Conservation (phyloP, 1,140 invertebrate species). For the Brachionus rubens region DNA sequence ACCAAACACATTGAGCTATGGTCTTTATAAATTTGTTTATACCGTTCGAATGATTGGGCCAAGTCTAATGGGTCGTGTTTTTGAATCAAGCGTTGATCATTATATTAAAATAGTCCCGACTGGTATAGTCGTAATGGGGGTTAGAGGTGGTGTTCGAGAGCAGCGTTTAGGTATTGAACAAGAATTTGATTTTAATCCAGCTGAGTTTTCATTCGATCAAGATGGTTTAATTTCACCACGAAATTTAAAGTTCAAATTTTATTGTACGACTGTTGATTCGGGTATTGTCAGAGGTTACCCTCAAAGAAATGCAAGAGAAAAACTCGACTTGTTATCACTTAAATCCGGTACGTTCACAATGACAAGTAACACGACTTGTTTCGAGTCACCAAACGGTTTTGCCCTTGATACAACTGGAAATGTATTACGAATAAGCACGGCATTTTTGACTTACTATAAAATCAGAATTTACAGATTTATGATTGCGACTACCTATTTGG, state of each 20-base stretch:
- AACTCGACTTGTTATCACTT: slow-evolving; percentile 32
- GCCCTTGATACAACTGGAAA: neutral
- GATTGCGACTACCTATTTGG: slow-evolving; percentile 17
- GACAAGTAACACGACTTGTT: slow-evolving; percentile 28
- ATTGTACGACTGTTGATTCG: slow-evolving; percentile 1
- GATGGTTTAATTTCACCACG: neutral
- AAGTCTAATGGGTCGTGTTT: neutral
- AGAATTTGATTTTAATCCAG: slow-evolving; percentile 20
- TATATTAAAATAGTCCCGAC: slow-evolving; percentile 24
- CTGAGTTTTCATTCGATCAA: slow-evolving; percentile 16
- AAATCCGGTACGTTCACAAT: slow-evolving; percentile 3
- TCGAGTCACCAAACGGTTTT: neutral
- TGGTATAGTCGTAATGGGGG: slow-evolving; percentile 26
- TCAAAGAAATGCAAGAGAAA: neutral
- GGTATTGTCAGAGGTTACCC: slow-evolving; percentile 2
- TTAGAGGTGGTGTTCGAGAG: slow-evolving; percentile 29
- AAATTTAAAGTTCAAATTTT: slow-evolving; percentile 32
- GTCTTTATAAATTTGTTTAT: slow-evolving; percentile 33
- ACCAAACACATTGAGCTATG: slow-evolving; percentile 22
- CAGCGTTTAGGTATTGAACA: slow-evolving; percentile 11
- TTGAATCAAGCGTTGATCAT: neutral
- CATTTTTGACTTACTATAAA: slow-evolving; percentile 12
- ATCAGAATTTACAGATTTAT: slow-evolving; percentile 12
- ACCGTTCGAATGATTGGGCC: slow-evolving; percentile 10
- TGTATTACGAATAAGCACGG: neutral